phyloP scores from a whole-genome alignment of 2,888 invertebrate genomes.

The Zygothrica quintamaculata region DNA sequence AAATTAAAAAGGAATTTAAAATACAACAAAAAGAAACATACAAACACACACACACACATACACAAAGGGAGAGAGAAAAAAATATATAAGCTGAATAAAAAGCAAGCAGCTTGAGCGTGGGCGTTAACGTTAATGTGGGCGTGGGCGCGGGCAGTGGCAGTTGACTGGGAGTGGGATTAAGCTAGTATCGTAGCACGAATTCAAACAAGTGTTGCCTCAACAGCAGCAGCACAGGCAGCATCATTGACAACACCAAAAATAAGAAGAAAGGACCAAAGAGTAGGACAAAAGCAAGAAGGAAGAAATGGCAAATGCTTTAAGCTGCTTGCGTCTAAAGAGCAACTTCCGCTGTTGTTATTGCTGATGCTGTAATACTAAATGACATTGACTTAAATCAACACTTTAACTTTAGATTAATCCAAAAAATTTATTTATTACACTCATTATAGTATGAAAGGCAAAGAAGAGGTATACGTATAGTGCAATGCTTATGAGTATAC shows the following conservation, averaged over 20 bases:
- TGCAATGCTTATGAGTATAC: too few relatives aligned
- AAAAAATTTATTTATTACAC: too few relatives aligned
- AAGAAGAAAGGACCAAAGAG: neutral
- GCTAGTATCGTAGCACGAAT: conserved; percentile 27
- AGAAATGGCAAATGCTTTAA: conserved; percentile 29
- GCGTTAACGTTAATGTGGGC: neutral
- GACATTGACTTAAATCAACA: conserved; percentile 12
- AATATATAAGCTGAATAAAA: conserved; percentile 29
- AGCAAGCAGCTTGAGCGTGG: conserved; percentile 11
- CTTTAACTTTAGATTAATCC: neutral
- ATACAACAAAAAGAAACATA: too few relatives aligned
- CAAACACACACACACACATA: too few relatives aligned
- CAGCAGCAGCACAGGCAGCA: conserved; percentile 1
- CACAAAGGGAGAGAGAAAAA: neutral
- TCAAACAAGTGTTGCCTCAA: conserved; percentile 62
- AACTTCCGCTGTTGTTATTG: conserved; percentile 25
- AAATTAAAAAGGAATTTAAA: conserved; percentile 73
- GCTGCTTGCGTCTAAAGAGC: conserved; percentile 42
- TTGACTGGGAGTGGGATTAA: conserved; percentile 21
- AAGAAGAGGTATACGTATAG: too few relatives aligned
- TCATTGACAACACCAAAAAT: conserved; percentile 13
- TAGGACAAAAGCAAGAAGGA: neutral
- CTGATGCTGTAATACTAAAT: conserved; percentile 1
- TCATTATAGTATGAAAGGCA: too few relatives aligned
- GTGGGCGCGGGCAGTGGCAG: conserved; percentile 51